A percentile compares a stretch with the other conserved stretches of the same genome.
phyloP scores from a whole-genome alignment of 1,140 invertebrate species.

The Eubasilissa regina region DNA sequence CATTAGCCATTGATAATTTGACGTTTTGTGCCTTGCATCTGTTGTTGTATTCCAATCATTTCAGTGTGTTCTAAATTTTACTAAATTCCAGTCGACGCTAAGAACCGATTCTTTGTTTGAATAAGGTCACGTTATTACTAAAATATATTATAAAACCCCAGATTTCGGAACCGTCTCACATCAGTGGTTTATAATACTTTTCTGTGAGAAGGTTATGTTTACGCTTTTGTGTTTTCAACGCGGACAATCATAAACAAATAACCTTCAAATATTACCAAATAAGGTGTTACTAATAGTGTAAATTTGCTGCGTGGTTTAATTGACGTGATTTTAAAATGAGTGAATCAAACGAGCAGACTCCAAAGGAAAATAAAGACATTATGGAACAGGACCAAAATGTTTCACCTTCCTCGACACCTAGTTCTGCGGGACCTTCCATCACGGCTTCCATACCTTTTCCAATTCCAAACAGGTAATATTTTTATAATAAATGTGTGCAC shows the following conservation, averaged over 20 bases:
- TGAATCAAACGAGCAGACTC: slow-evolving; percentile 23
- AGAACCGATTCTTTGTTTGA: neutral
- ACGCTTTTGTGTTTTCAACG: neutral
- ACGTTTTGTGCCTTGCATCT: slow-evolving; percentile 27
- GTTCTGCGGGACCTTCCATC: slow-evolving; percentile 40
- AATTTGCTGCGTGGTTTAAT: neutral
- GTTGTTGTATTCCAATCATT: too few species aligned
- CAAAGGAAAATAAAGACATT: slow-evolving; percentile 20
- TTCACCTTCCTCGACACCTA: neutral
- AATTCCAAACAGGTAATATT: slow-evolving; percentile 43
- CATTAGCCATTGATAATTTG: slow-evolving; percentile 21
- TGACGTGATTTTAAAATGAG: slow-evolving; percentile 33
- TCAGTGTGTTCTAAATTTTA: neutral
- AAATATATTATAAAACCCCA: too few species aligned
- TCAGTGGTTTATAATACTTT: neutral
- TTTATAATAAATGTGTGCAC: neutral
- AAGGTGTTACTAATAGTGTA: neutral
- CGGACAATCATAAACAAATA: slow-evolving; percentile 31
- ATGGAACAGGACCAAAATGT: slow-evolving; percentile 23
- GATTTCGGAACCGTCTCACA: neutral
- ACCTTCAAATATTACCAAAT: slow-evolving; percentile 37
- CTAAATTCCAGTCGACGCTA: slow-evolving; percentile 5
- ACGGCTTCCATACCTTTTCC: slow-evolving; percentile 54
- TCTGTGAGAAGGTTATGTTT: slow-evolving; percentile 24
- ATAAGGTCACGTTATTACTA: too few species aligned